phyloP scores from a whole-genome alignment of 1,140 invertebrate species.

The Plodia interpunctella region DNA sequence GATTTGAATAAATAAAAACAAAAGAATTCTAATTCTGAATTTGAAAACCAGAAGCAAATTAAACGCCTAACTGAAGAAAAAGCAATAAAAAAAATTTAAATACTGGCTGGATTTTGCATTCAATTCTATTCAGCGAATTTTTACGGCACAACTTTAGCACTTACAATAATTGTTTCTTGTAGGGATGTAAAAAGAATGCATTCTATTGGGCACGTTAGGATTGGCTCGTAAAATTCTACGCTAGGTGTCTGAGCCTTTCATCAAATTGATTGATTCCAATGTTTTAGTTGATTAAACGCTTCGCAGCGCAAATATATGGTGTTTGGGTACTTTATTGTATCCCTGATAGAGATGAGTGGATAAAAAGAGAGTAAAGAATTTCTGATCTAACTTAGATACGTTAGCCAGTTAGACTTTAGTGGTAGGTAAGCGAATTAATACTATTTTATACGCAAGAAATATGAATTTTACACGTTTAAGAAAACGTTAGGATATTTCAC shows the following conservation, averaged over 20 bases:
- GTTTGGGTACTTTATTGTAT: background rate
- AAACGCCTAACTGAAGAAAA: background rate
- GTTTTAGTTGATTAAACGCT: background rate
- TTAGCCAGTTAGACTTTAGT: no score
- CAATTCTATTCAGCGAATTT: background rate
- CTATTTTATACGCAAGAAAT: no score
- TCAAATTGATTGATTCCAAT: background rate
- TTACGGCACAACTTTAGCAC: slow-evolving; percentile 26
- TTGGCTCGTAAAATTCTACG: background rate
- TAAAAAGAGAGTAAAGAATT: no score
- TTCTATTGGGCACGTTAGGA: background rate
- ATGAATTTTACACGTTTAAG: no score
- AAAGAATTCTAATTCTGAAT: no score
- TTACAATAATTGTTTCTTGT: slow-evolving; percentile 34
- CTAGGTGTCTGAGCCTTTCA: background rate
- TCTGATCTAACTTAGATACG: no score
- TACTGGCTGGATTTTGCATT: background rate
- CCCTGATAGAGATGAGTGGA: no score
- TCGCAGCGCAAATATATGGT: background rate
- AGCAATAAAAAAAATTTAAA: background rate
- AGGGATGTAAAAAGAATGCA: slow-evolving; percentile 8
- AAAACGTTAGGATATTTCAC: no score
- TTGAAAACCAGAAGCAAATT: background rate
- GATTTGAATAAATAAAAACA: no score
- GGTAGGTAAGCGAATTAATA: no score